A percentile compares a stretch with the other conserved stretches of the same genome.
These are phyloP conservation scores for Esperia sulphurella DNA, from an alignment of 2,888 invertebrate species.

Conservation along the genomic window DNA sequence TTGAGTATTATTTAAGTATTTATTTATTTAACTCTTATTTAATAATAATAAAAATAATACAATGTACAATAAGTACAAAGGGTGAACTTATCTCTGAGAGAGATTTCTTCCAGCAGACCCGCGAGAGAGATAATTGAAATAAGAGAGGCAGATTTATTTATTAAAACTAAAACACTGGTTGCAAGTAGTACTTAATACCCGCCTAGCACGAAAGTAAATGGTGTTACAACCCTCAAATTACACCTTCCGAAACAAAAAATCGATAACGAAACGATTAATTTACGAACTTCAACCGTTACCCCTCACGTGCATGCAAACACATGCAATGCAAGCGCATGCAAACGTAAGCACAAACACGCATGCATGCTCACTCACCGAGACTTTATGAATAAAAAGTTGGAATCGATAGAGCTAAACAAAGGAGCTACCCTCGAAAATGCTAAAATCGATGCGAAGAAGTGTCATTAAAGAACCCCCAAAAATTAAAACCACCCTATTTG, in stretches of 20 bases:
- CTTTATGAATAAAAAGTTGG: slow-evolving; percentile 45
- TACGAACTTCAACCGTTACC: slow-evolving; percentile 20
- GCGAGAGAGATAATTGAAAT: too few relatives aligned
- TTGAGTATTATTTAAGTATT: too few relatives aligned
- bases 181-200: too few relatives aligned
- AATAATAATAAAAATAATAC: too few relatives aligned
- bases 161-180: too few relatives aligned
- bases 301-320: slow-evolving; percentile 11
- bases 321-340: slow-evolving; percentile 24
- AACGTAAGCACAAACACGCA: slow-evolving; percentile 38
- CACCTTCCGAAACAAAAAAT: slow-evolving; percentile 11
- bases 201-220: neutral
- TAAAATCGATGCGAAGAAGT: slow-evolving; percentile 78
- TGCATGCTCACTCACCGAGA: slow-evolving; percentile 40
- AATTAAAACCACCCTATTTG: slow-evolving; percentile 65
- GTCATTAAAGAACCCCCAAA: slow-evolving; percentile 79
- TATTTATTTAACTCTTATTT: too few relatives aligned
- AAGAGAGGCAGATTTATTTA: too few relatives aligned
- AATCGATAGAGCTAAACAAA: slow-evolving; percentile 73
- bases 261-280: slow-evolving; percentile 32
- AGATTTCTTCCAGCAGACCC: too few relatives aligned
- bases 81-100: too few relatives aligned
- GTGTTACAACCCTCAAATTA: neutral
- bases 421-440: slow-evolving; percentile 70
- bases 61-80: too few relatives aligned